Conservation (phyloP, 2,113 vertebrate genomes). For the Orientallactaga bullata region DNA sequence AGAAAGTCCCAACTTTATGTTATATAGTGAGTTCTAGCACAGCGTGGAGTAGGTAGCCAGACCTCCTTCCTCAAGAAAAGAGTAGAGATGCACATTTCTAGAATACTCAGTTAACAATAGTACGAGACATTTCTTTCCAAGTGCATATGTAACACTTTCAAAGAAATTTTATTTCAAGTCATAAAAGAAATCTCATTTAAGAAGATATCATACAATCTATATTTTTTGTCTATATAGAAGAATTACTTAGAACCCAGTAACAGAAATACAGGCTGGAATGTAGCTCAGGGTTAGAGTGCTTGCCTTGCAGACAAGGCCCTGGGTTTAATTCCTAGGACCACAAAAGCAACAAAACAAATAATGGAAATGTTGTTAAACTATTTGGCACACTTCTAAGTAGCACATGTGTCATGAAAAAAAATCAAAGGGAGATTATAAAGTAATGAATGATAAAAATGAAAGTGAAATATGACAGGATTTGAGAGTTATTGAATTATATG, state of each 20-base stretch:
- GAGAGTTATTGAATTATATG: not conserved
- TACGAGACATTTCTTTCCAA: conserved; percentile 12
- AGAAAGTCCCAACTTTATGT: not conserved
- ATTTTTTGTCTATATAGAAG: not conserved
- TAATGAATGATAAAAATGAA: conserved; percentile 27
- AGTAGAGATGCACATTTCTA: not conserved
- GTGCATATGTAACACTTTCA: not conserved
- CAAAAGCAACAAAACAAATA: not conserved
- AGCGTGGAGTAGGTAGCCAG: too few relatives aligned
- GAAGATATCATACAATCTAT: not conserved
- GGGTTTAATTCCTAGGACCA: not conserved
- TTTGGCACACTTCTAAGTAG: conserved; percentile 46
- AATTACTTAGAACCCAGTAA: conserved; percentile 35
- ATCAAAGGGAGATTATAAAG: not conserved
- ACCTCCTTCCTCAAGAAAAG: not conserved
- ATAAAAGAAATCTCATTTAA: conserved; percentile 44
- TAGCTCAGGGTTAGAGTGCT: not conserved
- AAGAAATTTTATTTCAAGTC: conserved; percentile 34
- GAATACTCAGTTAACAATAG: not conserved
- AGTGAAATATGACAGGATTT: conserved; percentile 1
- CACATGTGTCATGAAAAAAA: not conserved
- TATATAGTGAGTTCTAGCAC: not conserved
- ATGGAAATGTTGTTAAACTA: conserved; percentile 23
- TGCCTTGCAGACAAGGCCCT: not conserved
- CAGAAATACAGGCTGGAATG: not conserved